Evolutionary conservation across 2,113 vertebrate species (phyloP), one percentile per base, ranked within the genome.

Genomic region (Neofelis nebulosa): DNA sequence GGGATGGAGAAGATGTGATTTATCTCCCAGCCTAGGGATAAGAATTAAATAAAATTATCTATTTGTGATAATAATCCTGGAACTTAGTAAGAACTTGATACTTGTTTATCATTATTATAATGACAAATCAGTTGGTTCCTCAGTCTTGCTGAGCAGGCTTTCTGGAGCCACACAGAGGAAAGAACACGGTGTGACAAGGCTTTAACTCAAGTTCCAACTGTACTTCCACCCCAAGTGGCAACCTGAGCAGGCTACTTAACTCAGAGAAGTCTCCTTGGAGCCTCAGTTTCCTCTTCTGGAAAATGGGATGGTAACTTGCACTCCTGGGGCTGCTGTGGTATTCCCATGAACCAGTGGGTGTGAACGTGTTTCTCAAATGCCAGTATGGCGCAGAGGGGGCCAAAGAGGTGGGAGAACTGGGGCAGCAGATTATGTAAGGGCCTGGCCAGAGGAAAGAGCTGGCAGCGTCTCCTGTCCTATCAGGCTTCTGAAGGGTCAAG

Each of bases 251-350:
- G 19, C 11, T 19, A 13, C 18, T 91, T 91, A 41, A n/a, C 48
- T 55, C 95, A 10, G n/a, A 89, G 85, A 89, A 3, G 2, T 31
- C 68, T 76, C 66, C 80, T 38, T 33, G 36, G 25, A 73, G 36
- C 73, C 83, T 97, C 82, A 50, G 48, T 93, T 71, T 97, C 80
- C 69, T 48, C 82, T 45, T 96, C 83, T 78, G 74, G 73, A 92
- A 97, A 95, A 81, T 76, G 92, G 36, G 71, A 15, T 4, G 25
- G 14, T 74, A 10, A 16, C 52, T 6, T 19, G 63, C 89, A 33
- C 48, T 87, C 50, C 63, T n/a, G 41, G 57, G 50, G 45, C 61
- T 71, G 19, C 45, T 18, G 3, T 27, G 38, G 23, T 57, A 48
- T 33, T 92, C 85, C 38, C 36, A 9, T 2, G 6, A 55, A 11